These are phyloP conservation scores for Microcebus murinus DNA, from an alignment of 2,113 vertebrate species.

Conservation along the genomic window DNA sequence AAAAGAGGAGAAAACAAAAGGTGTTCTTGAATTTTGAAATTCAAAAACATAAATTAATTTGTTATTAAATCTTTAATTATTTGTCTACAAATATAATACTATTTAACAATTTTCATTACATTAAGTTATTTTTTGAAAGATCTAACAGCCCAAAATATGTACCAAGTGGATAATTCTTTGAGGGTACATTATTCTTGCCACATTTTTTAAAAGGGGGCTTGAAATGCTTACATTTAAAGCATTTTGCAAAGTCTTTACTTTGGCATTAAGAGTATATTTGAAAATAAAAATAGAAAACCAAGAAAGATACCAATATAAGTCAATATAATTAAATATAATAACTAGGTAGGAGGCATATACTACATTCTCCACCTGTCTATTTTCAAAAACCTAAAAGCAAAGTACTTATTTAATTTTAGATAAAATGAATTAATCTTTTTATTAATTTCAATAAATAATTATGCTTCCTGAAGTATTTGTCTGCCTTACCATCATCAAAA, in stretches of 20 bases:
- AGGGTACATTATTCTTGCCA: neutral
- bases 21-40: neutral
- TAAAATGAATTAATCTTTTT: neutral
- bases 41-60: conserved; percentile 84
- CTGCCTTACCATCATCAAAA: neutral
- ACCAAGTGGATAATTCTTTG: conserved; percentile 33
- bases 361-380: neutral
- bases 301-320: neutral
- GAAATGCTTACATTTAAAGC: conserved; percentile 71
- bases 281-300: neutral
- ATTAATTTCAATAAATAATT: neutral
- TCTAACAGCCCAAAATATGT: neutral
- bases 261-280: conserved; percentile 9
- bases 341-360: neutral
- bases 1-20: conserved; percentile 52
- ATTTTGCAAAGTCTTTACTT: conserved; percentile 48
- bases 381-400: neutral
- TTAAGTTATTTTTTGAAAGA: conserved; percentile 67
- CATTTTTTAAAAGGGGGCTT: conserved; percentile 63
- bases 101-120: conserved; percentile 74
- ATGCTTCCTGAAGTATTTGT: neutral
- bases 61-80: conserved; percentile 79
- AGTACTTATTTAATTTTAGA: neutral
- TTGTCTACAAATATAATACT: conserved; percentile 83
- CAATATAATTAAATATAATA: neutral